Conservation (phyloP, 2,797 vertebrate species). For the Argentina silus region DNA sequence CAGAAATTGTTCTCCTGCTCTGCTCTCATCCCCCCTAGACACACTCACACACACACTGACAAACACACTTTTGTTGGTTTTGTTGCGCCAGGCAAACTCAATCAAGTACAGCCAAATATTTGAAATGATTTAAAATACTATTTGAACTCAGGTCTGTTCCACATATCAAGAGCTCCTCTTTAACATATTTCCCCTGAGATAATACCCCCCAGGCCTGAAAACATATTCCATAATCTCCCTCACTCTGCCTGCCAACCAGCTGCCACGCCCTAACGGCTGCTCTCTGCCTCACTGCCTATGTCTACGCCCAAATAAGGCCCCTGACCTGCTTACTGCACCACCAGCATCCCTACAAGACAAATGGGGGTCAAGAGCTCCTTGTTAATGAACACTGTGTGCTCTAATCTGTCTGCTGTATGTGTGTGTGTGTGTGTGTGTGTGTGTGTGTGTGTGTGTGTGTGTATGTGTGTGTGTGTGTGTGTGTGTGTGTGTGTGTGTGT, state of each 20-base stretch:
- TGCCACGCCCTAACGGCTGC: not conserved
- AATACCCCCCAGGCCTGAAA: not conserved
- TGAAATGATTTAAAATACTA: no score
- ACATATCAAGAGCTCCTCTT: conserved; percentile 63
- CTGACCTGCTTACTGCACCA: conserved; percentile 18
- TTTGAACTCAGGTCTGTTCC: not conserved
- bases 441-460: no score
- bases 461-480: no score
- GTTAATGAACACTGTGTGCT: not conserved
- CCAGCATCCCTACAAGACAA: conserved; percentile 20
- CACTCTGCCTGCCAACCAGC: not conserved
- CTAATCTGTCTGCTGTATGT: conserved; percentile 1
- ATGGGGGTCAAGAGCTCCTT: conserved; percentile 18
- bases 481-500: no score
- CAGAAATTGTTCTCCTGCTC: no score
- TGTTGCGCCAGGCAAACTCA: no score
- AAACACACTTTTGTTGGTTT: no score
- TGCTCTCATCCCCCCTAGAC: not conserved
- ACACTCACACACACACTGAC: not conserved
- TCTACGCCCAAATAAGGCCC: conserved; percentile 31
- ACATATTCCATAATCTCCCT: not conserved
- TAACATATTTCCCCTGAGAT: conserved; percentile 75
- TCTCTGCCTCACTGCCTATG: not conserved
- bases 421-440: no score
- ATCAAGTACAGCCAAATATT: no score